Base-by-base conservation (phyloP, 2,888 invertebrate genomes). In the Aphidoletes aphidimyza region DNA sequence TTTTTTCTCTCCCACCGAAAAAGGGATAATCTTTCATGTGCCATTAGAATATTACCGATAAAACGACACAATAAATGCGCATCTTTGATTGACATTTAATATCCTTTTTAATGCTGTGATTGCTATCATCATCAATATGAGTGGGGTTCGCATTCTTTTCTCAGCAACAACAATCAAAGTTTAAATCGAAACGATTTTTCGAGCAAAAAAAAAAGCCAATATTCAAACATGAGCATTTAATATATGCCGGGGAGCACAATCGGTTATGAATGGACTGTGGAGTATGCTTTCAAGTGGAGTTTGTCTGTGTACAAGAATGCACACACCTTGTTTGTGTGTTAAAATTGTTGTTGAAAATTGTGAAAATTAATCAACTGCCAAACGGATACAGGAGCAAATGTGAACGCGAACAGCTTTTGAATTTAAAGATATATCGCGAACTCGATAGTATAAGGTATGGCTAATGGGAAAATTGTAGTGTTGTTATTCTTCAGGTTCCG, bases 361-460 rank as follows among this genome's bases (percentile, higher is more conserved):
- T 69, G 69, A 69, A 69, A 69, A 69, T 69, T 69, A 69, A 69
- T 69, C 69, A 69, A 69, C 30, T 69, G 69, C 30, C 19, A 69
- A 34, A 17, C 69, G 69, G 69, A 69, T 69, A 69, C 69, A 30
- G 30, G 54, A 6, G 14, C 69, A 26, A 5, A 69, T 30, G 1
- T 30, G 69, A 30, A 69, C n/a, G 22, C 26, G 54, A 54, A 30
- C 30, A 14, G 6, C 26, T 22, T 54, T 26, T 26, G 9, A 26
- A 26, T 54, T 54, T 17, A 5, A 54, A 54, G 11, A 54, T 22
- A 54, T 22, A 54, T 17, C n/a, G 2, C 22, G 54, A 22, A 26
- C n/a, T 5, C 2, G 54, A 17, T 9, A 47, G 54, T 22, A 5
- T 22, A 26, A 54, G 54, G n/a, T n/a, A n/a, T n/a, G n/a, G n/a